Conservation (phyloP, 2,797 vertebrate genomes). For the Myotis planiceps region DNA sequence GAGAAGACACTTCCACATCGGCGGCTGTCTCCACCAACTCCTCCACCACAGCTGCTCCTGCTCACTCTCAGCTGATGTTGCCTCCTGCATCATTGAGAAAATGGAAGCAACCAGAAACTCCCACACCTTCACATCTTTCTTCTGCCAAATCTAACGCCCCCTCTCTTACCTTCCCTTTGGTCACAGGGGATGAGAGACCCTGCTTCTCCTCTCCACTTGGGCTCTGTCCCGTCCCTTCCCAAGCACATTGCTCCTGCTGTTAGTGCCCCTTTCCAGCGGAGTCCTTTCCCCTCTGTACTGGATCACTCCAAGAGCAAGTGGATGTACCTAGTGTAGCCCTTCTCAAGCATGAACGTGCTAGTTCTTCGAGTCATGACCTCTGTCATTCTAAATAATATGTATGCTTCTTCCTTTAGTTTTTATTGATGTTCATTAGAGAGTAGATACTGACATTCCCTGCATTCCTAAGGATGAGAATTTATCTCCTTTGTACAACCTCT, state of each 20-base stretch:
- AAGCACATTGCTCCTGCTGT: fast-evolving
- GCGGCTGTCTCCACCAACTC: background rate
- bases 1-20: background rate
- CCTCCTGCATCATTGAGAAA: background rate
- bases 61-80: background rate
- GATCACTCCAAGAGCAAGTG: background rate
- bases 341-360: background rate
- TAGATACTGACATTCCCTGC: background rate
- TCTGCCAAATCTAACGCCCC: background rate
- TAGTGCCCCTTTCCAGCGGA: background rate
- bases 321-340: background rate
- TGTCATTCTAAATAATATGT: background rate
- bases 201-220: background rate
- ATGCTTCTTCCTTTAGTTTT: background rate
- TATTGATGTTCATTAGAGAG: background rate
- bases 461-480: background rate
- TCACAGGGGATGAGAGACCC: background rate
- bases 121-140: background rate
- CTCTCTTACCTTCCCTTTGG: background rate
- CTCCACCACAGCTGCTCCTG: background rate
- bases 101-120: background rate
- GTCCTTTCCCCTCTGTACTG: background rate
- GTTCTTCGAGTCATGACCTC: background rate
- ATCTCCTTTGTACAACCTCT: background rate
- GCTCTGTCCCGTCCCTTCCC: background rate